Percentiles rank a stretch among this genome's conserved stretches.
Evolutionary conservation across 2,113 vertebrate species (phyloP).

Genomic region (Bambusicola thoracicus): DNA sequence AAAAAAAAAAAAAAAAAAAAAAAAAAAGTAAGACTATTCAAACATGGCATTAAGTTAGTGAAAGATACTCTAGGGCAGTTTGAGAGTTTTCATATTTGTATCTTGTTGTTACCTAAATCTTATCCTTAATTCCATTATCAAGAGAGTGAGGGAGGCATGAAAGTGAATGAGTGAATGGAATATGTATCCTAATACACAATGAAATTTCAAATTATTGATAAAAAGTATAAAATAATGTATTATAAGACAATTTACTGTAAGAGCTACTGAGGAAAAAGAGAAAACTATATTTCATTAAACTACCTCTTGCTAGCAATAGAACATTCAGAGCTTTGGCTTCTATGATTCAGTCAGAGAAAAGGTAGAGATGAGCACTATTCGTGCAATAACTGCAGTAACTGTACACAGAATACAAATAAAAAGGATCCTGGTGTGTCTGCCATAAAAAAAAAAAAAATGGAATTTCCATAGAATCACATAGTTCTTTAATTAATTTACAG

Average conservation of each 20-base stretch:
- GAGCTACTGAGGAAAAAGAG: neutral
- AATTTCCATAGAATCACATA: neutral
- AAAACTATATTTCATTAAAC: neutral
- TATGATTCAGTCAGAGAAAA: neutral
- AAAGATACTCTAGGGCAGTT: neutral
- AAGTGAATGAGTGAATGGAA: constrained; percentile 15
- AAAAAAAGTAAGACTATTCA: neutral
- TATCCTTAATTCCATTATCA: neutral
- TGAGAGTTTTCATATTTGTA: neutral
- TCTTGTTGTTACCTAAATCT: neutral
- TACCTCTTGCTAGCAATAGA: neutral
- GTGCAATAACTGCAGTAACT: neutral
- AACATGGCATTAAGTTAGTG: neutral
- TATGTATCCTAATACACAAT: neutral
- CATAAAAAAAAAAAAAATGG: neutral
- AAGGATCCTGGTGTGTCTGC: neutral
- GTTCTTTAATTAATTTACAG: neutral
- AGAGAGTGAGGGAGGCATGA: neutral
- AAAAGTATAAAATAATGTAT: neutral
- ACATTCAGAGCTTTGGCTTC: neutral
- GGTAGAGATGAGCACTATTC: neutral
- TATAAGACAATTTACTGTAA: neutral
- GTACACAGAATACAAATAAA: neutral
- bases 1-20: neutral
- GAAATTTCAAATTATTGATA: neutral